Evolutionary conservation across 2,113 vertebrate species (phyloP).

Genomic region (Urocynchramus pylzowi): DNA sequence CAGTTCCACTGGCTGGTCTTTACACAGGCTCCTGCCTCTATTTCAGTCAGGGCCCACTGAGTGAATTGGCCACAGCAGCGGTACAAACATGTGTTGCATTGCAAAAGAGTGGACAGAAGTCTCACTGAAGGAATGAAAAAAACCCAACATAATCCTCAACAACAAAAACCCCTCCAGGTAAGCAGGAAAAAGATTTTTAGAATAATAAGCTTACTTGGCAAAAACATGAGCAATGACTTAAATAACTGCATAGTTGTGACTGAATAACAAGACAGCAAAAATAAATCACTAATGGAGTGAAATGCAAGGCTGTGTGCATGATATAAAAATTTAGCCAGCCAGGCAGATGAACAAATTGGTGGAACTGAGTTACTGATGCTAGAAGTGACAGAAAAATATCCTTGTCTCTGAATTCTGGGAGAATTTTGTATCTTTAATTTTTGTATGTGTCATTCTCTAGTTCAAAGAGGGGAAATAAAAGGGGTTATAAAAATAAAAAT

Average conservation of each 20-base stretch:
- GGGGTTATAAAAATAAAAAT: background rate
- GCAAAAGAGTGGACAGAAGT: background rate
- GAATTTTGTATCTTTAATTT: background rate
- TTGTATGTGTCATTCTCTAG: background rate
- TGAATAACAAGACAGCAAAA: background rate
- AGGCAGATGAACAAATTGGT: background rate
- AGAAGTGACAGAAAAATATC: background rate
- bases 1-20: background rate
- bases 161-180: background rate
- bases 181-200: background rate
- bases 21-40: background rate
- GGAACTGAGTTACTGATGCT: background rate
- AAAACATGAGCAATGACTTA: background rate
- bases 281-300: background rate
- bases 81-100: background rate
- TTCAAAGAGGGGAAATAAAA: background rate
- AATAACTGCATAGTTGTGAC: background rate
- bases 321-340: background rate
- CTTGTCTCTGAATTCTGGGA: background rate
- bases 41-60: background rate
- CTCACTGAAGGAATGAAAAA: background rate
- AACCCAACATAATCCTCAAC: background rate
- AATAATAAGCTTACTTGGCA: conserved; percentile 1
- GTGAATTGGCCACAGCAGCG: background rate
- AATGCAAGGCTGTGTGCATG: background rate